Evolutionary conservation across 1,140 invertebrate species (phyloP), one percentile per base, ranked within the genome.

Genomic region (Aphelinus certus): DNA sequence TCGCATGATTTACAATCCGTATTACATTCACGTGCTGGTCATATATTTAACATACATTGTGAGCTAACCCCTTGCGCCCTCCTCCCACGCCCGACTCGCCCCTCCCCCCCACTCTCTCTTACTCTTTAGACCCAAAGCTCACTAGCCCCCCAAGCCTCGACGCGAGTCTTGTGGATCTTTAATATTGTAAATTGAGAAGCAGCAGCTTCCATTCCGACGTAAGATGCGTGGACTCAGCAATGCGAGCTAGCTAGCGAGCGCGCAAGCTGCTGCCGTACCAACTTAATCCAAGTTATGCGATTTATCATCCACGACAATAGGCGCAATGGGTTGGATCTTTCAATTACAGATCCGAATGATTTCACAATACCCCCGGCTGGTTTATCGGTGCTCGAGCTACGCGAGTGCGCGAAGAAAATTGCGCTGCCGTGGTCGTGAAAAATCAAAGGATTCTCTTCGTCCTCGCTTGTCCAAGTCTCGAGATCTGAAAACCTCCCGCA

Each of bases 1-100:
- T 88, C 86, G 78, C 78, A 85, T 88, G 87, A 88, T 88, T 88
- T 88, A 88, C 86, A 87, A 80, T 79, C 83, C 81, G 85, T 86
- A 88, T 86, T 87, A 86, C 84, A 86, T 88, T 88, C 86, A 88
- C 84, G 84, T 82, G 82, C 83, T 83, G 82, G 80, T 85, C 85
- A 82, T 88, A 87, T 88, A 88, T 88, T 86, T 87, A 85, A 83
- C 85, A 84, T 87, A 86, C 83, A 87, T 86, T 86, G 84, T 86
- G 82, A 83, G 79, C 80, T 81, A 85, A 84, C 82, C 85, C 85
- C 84, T 86, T 84, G 75, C 79, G 49, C 53, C 63, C 64, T 3
- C 42, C 47, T 55, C 73, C 66, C n/a, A 45, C 75, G n/a, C 46
- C 42, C 56, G 42, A 65, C 48, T 64, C 43, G 47, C 66, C 68